A percentile compares a stretch with the other conserved stretches of the same genome.
Evolutionary conservation across 2,888 invertebrate genomes (phyloP).

Genomic region (Galerucella pusilla): DNA sequence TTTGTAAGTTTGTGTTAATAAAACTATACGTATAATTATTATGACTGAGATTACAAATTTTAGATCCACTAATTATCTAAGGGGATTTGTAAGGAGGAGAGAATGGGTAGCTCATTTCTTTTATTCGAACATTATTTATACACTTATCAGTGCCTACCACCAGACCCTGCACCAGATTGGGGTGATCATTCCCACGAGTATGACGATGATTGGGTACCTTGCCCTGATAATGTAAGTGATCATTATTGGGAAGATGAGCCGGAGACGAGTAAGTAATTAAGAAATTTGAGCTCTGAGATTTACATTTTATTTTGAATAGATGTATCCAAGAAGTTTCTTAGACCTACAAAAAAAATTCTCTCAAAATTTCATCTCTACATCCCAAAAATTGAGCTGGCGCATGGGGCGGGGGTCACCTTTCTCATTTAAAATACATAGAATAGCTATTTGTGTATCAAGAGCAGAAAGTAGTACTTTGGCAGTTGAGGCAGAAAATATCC

Average conservation of each 20-base stretch:
- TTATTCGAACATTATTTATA: slow-evolving; percentile 41
- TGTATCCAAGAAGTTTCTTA: no score
- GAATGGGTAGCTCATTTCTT: slow-evolving; percentile 43
- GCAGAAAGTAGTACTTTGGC: no score
- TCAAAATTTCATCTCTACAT: no score
- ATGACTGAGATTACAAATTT: background rate
- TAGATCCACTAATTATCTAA: background rate
- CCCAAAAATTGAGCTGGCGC: no score
- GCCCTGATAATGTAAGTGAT: background rate
- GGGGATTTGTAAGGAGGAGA: background rate
- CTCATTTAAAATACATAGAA: no score
- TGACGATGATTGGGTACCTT: background rate
- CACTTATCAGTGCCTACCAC: background rate
- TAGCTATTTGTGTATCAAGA: no score
- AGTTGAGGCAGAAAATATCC: no score
- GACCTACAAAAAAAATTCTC: no score
- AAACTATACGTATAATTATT: background rate
- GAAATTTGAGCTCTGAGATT: no score
- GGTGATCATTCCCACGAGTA: background rate
- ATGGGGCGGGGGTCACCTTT: no score
- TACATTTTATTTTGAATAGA: no score
- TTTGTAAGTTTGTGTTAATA: no score
- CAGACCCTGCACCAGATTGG: background rate
- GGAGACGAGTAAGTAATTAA: background rate
- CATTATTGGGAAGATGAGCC: background rate